Base-by-base conservation (phyloP, 2,113 vertebrate species). In the Mesitornis unicolor region DNA sequence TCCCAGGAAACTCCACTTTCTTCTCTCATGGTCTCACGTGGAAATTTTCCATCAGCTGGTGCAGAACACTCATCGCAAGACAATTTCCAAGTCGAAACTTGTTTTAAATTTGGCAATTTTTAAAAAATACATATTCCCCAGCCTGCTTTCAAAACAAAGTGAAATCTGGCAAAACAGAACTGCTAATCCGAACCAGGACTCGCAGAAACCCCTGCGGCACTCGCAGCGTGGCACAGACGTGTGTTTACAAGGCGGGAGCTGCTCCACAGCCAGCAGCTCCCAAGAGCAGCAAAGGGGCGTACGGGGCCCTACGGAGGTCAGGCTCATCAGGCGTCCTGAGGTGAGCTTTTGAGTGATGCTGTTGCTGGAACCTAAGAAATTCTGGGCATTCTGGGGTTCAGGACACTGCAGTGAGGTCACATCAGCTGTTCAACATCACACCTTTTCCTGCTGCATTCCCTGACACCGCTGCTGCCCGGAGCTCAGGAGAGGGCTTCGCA, bases 401-500 rank as follows among this genome's bases (percentile, higher is more conserved):
- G 0, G 14, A 50, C 25, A 4, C 8, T 19, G 1, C 26, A 5
- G 1, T 2, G 7, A 26, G 24, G 13, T 6, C 1, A 1, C 3
- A 45, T 0, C 68, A 6, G 29, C 26, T 16, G 25, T 4, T 28
- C 33, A 20, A 18, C 29, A 8, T 2, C 22, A 8, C 1, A 0
- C 3, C 8, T 4, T 21, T 36, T 6, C 31, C 75, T 40, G 47
- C 31, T 29, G 53, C 1, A 2, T 5, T 20, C 15, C 26, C 38
- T 0, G 20, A 35, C 19, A 7, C 0, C 0, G 0, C 71, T 21
- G 4, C 13, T 3, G 21, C 4, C 1, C 1, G 16, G 21, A 25
- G 15, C 22, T 33, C 16, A 3, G 25, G 3, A 7, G 0, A 2
- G 15, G 16, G 42, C 13, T 29, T 6, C 47, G 24, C 18, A 9